These are phyloP conservation scores for Psylliodes chrysocephalus DNA, from an alignment of 2,888 invertebrate species.

Conservation along the genomic window DNA sequence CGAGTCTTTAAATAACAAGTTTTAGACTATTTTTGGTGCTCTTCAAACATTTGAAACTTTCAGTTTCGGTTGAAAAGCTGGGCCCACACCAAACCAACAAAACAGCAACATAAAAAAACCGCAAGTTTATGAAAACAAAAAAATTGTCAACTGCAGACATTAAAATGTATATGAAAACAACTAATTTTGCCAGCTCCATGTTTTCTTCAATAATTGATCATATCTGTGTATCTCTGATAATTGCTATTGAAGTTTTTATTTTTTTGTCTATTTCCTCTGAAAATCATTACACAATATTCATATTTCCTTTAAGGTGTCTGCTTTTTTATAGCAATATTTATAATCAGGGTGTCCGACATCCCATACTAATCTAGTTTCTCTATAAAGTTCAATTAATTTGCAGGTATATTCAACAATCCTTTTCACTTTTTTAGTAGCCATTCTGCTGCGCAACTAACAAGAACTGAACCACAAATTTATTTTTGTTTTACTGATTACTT, in stretches of 20 bases:
- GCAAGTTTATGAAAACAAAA: too few species aligned
- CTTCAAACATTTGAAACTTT: too few species aligned
- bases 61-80: too few species aligned
- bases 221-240: not conserved
- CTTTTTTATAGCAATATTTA: slow-evolving; percentile 28
- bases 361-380: slow-evolving; percentile 24
- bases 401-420: slow-evolving; percentile 22
- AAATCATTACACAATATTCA: not conserved
- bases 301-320: not conserved
- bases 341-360: slow-evolving; percentile 16
- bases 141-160: too few species aligned
- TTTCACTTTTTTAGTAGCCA: slow-evolving; percentile 6
- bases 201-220: too few species aligned
- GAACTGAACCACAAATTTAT: not conserved
- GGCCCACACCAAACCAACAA: too few species aligned
- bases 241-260: not conserved
- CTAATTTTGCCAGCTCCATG: too few species aligned
- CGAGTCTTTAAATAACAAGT: too few species aligned
- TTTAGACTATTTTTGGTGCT: too few species aligned
- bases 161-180: too few species aligned
- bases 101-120: too few species aligned
- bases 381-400: slow-evolving; percentile 29
- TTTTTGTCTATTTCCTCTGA: not conserved
- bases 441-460: not conserved
- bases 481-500: not conserved